phyloP scores from a whole-genome alignment of 2,888 invertebrate genomes.

The Hyalella azteca region DNA sequence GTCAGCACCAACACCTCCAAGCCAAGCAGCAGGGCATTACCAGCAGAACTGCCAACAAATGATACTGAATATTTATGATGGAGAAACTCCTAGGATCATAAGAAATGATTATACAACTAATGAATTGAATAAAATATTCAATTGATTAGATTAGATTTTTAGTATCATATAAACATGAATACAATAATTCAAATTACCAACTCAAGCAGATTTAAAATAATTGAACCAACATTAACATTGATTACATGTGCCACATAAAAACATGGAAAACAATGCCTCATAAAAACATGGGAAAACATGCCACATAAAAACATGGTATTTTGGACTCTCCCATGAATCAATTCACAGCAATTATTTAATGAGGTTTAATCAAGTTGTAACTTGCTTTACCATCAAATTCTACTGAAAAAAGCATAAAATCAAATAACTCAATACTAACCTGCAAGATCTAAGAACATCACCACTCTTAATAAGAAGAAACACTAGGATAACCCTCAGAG shows the following conservation, averaged over 20 bases:
- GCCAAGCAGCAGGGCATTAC: slow-evolving; percentile 3
- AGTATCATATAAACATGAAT: neutral
- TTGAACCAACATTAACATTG: neutral
- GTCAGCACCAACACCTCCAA: slow-evolving; percentile 11
- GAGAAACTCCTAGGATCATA: neutral
- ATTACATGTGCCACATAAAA: neutral
- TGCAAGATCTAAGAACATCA: neutral
- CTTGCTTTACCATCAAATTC: neutral
- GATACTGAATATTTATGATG: neutral
- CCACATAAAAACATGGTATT: neutral
- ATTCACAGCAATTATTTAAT: neutral
- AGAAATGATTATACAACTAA: neutral
- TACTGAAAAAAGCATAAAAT: neutral
- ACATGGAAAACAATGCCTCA: neutral
- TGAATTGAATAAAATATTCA: neutral
- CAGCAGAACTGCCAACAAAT: neutral
- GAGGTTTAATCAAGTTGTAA: neutral
- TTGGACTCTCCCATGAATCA: neutral
- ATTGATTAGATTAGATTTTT: neutral
- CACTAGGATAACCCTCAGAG: neutral
- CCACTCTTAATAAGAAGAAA: neutral
- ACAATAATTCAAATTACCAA: neutral
- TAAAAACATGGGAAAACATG: neutral
- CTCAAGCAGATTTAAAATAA: neutral
- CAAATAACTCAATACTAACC: neutral